Evolutionary conservation across 2,888 invertebrate species (phyloP).

Genomic region (Lamproptera curius): DNA sequence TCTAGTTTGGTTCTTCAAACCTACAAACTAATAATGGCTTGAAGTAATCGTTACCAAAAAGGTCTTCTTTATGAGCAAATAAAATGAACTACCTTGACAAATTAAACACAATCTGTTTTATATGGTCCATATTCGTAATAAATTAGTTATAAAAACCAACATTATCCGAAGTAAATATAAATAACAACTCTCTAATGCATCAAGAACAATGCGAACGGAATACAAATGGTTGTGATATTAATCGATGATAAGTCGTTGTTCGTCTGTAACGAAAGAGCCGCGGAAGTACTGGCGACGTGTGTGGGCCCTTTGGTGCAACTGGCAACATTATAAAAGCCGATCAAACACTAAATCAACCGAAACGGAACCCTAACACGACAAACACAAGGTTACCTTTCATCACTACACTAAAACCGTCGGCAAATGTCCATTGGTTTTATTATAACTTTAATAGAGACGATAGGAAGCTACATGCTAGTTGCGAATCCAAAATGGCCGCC

Average conservation of each 20-base stretch:
- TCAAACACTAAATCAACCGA: background rate
- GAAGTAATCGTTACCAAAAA: too few species aligned
- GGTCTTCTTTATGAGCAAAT: too few species aligned
- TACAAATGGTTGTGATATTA: slow-evolving; percentile 15
- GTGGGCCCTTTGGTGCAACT: slow-evolving; percentile 49
- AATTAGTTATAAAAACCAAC: too few species aligned
- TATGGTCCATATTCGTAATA: too few species aligned
- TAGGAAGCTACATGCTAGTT: slow-evolving; percentile 33
- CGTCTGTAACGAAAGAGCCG: slow-evolving; percentile 33
- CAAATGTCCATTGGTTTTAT: slow-evolving; percentile 27
- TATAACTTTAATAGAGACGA: slow-evolving; percentile 36
- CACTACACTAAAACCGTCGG: background rate
- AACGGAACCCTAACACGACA: slow-evolving; percentile 1
- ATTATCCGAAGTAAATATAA: too few species aligned
- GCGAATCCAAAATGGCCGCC: slow-evolving; percentile 39
- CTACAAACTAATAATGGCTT: too few species aligned
- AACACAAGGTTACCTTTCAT: background rate
- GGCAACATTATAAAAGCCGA: slow-evolving; percentile 1
- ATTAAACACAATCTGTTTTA: too few species aligned
- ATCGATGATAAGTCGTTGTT: slow-evolving; percentile 26
- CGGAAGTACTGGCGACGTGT: slow-evolving; percentile 52
- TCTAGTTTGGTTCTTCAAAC: too few species aligned
- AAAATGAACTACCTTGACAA: too few species aligned
- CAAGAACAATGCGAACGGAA: background rate
- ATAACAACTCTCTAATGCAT: too few species aligned